Percentiles rank a stretch among this genome's conserved stretches.
phyloP scores from a whole-genome alignment of 2,888 invertebrate species.

The Conchocele bisecta region DNA sequence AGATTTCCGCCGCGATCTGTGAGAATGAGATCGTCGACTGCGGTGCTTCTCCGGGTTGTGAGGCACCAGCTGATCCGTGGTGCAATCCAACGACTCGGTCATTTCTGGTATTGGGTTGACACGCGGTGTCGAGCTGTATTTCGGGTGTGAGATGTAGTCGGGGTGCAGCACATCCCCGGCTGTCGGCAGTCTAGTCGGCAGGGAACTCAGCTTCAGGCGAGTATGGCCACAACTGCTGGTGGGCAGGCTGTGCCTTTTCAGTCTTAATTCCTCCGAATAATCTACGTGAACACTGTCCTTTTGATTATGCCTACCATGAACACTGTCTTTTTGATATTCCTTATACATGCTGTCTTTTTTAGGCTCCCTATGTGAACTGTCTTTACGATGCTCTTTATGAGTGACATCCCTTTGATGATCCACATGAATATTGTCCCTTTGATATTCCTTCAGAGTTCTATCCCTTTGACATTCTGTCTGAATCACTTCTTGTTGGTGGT shows the following conservation, averaged over 20 bases:
- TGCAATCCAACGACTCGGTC: not conserved
- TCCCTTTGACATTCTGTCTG: constrained; percentile 7
- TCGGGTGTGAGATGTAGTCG: constrained; percentile 52
- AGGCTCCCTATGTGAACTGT: no score
- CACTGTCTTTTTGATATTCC: constrained; percentile 4
- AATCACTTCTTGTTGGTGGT: constrained; percentile 15
- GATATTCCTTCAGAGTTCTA: not conserved
- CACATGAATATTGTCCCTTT: not conserved
- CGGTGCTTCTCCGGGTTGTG: constrained; percentile 1
- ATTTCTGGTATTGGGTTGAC: constrained; percentile 18
- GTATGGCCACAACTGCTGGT: constrained; percentile 25
- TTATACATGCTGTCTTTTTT: no score
- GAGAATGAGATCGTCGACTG: constrained; percentile 30
- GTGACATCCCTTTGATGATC: not conserved
- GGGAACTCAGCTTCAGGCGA: constrained; percentile 46
- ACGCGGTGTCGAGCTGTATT: constrained; percentile 60
- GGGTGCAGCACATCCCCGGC: constrained; percentile 32
- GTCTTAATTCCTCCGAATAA: not conserved
- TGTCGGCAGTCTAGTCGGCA: constrained; percentile 43
- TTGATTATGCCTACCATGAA: not conserved
- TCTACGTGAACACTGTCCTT: not conserved
- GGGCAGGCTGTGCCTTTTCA: not conserved
- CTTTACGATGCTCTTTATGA: not conserved
- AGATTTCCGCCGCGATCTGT: constrained; percentile 37
- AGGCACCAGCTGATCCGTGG: not conserved